These are phyloP conservation scores for Caenorhabditis becei DNA, from an alignment of 2,888 invertebrate genomes.

Conservation along the genomic window DNA sequence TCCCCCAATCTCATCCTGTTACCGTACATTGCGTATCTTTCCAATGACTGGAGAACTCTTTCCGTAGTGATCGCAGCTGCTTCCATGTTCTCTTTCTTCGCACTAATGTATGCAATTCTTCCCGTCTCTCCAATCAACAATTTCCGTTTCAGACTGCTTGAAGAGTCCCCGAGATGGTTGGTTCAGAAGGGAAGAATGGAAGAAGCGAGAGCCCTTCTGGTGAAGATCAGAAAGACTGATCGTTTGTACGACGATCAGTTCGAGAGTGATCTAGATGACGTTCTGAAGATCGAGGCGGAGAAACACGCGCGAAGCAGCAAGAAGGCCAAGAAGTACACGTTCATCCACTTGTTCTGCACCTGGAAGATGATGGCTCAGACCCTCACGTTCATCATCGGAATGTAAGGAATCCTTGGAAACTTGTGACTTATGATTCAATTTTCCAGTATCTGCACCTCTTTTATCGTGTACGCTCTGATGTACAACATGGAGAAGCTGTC, in stretches of 20 bases:
- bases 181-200: conserved; percentile 58
- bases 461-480: conserved; percentile 60
- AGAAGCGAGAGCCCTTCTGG: conserved; percentile 43
- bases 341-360: conserved; percentile 63
- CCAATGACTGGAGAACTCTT: conserved; percentile 54
- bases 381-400: conserved; percentile 61
- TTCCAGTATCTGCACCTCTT: conserved; percentile 59
- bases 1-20: conserved; percentile 78
- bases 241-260: conserved; percentile 30
- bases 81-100: conserved; percentile 42
- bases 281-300: conserved; percentile 45
- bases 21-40: conserved; percentile 71
- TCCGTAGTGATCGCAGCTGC: conserved; percentile 48
- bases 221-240: conserved; percentile 58
- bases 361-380: conserved; percentile 65
- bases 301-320: conserved; percentile 32
- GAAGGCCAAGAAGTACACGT: conserved; percentile 62
- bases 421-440: background rate
- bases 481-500: conserved; percentile 65
- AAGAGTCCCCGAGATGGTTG: conserved; percentile 61
- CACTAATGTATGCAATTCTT: conserved; percentile 39
- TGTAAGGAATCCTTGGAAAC: conserved; percentile 33
- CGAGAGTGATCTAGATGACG: conserved; percentile 51
- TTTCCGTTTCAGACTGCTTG: conserved; percentile 42
- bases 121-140: background rate